Percentiles rank a stretch among this genome's conserved stretches.
phyloP scores from a whole-genome alignment of 1,140 invertebrate genomes.

The Camponotus floridanus region DNA sequence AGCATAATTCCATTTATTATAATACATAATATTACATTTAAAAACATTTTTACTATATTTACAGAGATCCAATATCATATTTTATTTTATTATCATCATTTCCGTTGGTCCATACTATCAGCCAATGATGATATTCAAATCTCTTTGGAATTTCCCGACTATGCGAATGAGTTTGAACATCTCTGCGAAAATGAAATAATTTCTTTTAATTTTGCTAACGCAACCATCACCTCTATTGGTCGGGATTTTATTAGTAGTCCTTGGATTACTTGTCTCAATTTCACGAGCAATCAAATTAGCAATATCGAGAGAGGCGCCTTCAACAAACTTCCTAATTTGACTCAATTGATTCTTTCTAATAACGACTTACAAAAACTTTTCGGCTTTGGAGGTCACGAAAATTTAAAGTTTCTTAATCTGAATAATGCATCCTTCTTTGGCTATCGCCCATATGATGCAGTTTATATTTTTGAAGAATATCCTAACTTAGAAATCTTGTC shows the following conservation, averaged over 20 bases:
- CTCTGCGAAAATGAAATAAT: background rate
- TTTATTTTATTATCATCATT: background rate
- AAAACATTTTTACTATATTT: no score
- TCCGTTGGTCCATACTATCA: background rate
- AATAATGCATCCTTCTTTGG: background rate
- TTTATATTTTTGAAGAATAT: background rate
- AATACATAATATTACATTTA: no score
- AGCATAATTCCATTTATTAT: no score
- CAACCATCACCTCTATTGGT: background rate
- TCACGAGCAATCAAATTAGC: background rate
- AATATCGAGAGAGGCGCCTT: background rate
- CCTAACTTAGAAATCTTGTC: conserved; percentile 22
- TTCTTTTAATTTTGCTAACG: background rate
- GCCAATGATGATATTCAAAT: background rate
- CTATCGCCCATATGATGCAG: no score
- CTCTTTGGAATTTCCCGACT: background rate
- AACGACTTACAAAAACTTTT: background rate
- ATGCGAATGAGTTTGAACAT: background rate
- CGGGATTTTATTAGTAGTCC: background rate
- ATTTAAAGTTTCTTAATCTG: background rate
- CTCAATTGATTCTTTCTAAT: background rate
- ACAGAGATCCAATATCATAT: no score
- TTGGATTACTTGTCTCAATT: background rate
- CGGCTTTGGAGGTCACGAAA: background rate
- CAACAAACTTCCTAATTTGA: background rate